Base-by-base conservation (phyloP, 2,797 vertebrate genomes). In the Acipenser oxyrinchus region DNA sequence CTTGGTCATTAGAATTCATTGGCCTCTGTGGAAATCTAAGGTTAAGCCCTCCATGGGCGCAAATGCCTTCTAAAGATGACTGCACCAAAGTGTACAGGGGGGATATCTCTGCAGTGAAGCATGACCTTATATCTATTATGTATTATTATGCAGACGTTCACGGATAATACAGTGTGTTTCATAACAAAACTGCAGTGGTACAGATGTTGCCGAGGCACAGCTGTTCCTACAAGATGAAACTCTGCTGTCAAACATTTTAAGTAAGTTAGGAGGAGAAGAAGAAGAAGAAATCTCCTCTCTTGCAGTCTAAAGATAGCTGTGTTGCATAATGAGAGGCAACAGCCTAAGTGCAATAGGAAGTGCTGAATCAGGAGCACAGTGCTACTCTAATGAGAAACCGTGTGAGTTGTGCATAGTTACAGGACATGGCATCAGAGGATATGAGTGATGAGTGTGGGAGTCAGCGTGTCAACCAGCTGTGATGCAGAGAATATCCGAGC, bases 1-100 rank as follows among this genome's bases (percentile, higher is more conserved):
- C 78, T 72, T 52, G 71, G 69, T 84, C 83, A 88, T 88, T 86
- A 84, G 78, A 82, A 86, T 87, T 78, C 83, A 76, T 59, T 61
- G 72, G 75, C 82, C 74, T 73, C 52, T 72, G 76, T 67, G 68
- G 76, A 84, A 78, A 80, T 85, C 82, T 84, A 81, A 83, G 83
- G 82, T 83, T 83, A 83, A 83, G 78, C 73, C 76, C 77, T 83
- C 80, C 79, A 77, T 57, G 6, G 78, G 77, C 37, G 4, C 79
- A 74, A 71, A 67, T 72, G 78, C 65, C 68, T 13, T 63, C 48
- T 7, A 37, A 37, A 37, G 37, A 37, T 37, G 37, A 37, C 37
- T 37, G 37, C 4, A 5, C 37, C 37, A 37, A 37, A 37, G 37
- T 37, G 5, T 37, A 37, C 37, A 37, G 3, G 37, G 37, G 37